Conservation (phyloP, 1,140 invertebrate genomes). For the Saccostrea echinata region DNA sequence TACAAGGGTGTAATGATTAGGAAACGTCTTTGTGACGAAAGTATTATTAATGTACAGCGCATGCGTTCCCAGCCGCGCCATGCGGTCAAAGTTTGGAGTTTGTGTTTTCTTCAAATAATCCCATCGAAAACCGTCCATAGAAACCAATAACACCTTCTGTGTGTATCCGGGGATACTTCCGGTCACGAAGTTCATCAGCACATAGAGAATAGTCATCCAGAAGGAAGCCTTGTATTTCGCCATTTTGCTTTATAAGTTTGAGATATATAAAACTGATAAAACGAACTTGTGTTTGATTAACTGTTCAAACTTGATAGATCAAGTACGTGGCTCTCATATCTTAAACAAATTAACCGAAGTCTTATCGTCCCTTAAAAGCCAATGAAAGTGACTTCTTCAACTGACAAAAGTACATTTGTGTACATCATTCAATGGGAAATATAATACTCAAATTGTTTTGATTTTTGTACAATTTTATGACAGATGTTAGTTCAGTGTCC, state of each 20-base stretch:
- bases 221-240: not conserved
- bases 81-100: constrained; percentile 48
- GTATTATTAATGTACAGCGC: constrained; percentile 75
- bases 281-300: not conserved
- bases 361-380: too few relatives aligned
- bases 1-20: constrained; percentile 88
- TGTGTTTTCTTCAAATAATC: constrained; percentile 73
- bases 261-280: not conserved
- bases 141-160: constrained; percentile 74
- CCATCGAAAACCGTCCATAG: constrained; percentile 79
- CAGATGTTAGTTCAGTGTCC: too few relatives aligned
- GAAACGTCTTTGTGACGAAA: constrained; percentile 88
- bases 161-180: not conserved
- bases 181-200: not conserved
- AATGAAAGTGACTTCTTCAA: too few relatives aligned
- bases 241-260: not conserved
- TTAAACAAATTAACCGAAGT: not conserved
- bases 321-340: not conserved
- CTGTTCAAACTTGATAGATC: not conserved
- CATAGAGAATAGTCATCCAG: not conserved
- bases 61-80: constrained; percentile 11
- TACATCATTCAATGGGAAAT: too few relatives aligned
- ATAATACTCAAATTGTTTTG: too few relatives aligned
- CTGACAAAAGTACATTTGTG: too few relatives aligned
- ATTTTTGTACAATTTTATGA: too few relatives aligned